phyloP scores from a whole-genome alignment of 2,797 vertebrate genomes.

The Prunella strophiata region DNA sequence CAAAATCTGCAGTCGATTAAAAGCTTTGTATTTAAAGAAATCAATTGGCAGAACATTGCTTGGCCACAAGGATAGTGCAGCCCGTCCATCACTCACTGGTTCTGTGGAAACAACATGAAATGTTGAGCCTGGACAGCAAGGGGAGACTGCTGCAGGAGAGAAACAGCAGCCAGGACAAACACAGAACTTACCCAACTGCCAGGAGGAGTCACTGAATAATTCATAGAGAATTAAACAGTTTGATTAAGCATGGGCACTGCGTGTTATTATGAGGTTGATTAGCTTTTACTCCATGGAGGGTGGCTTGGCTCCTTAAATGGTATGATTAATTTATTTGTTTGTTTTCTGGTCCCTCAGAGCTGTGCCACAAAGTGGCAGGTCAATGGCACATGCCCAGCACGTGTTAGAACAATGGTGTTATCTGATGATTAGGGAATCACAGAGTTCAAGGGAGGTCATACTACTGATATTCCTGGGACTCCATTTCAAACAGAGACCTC shows the following conservation, averaged over 20 bases:
- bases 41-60: conserved; percentile 46
- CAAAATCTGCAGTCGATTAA: conserved; percentile 57
- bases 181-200: conserved; percentile 8
- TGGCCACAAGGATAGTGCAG: neutral
- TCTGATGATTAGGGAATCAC: neutral
- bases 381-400: neutral
- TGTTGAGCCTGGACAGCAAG: neutral
- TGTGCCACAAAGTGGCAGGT: conserved; percentile 1
- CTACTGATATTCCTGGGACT: neutral
- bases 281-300: neutral
- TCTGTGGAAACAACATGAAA: conserved; percentile 15
- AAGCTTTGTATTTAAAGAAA: conserved; percentile 59
- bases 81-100: neutral
- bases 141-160: neutral
- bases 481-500: neutral
- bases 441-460: neutral
- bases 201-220: conserved; percentile 64
- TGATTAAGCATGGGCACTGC: neutral
- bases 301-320: neutral
- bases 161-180: neutral
- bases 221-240: conserved; percentile 53
- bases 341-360: conserved; percentile 17
- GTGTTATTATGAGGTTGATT: conserved; percentile 33
- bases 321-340: conserved; percentile 27
- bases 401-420: neutral